phyloP scores from a whole-genome alignment of 2,113 vertebrate species.

The Meles meles region DNA sequence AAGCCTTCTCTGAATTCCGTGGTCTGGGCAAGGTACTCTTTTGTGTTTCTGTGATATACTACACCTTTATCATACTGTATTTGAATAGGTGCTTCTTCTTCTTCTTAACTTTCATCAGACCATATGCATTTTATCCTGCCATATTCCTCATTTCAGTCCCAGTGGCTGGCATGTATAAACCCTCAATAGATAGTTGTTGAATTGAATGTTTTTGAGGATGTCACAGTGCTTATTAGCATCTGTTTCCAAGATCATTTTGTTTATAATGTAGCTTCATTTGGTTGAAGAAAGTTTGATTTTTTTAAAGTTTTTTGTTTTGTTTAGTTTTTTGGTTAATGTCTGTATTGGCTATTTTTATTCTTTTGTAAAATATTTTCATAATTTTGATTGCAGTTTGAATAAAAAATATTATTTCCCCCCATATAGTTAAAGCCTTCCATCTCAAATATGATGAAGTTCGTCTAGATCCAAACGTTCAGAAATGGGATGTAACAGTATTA shows the following conservation, averaged over 20 bases:
- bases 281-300: not conserved
- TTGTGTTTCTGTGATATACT: not conserved
- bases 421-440: slow-evolving; percentile 97
- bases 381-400: not conserved
- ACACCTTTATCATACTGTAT: not conserved
- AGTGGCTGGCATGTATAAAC: not conserved
- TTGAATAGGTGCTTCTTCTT: not conserved
- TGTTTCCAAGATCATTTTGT: not conserved
- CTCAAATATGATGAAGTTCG: slow-evolving; percentile 97
- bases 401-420: not conserved
- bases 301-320: not conserved
- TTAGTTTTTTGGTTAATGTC: not conserved
- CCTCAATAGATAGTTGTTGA: not conserved
- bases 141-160: not conserved
- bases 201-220: not conserved
- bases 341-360: slow-evolving; percentile 24
- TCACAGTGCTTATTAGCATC: not conserved
- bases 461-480: slow-evolving; percentile 96
- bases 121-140: not conserved
- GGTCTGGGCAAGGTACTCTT: not conserved
- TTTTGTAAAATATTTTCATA: not conserved
- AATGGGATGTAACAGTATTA: slow-evolving; percentile 98
- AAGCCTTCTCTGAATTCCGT: not conserved
- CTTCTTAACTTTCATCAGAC: not conserved
- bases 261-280: not conserved